Base-by-base conservation (phyloP, 2,888 invertebrate genomes). In the Idaea aversata region DNA sequence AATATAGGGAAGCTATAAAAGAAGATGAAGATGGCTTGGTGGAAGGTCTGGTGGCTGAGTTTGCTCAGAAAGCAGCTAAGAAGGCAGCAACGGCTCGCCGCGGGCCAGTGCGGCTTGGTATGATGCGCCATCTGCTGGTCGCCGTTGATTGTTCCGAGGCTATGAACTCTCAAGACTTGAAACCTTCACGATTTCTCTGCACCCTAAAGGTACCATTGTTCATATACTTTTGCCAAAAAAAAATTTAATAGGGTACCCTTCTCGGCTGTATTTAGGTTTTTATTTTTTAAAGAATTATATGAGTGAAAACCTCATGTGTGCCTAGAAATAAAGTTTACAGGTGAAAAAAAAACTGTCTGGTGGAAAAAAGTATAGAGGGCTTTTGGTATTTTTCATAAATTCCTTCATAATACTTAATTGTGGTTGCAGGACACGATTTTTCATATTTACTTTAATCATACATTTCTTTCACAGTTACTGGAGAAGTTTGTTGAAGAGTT, bases 51-150 rank as follows among this genome's bases (percentile, higher is more conserved):
- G 97, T 99, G 64, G 97, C 97, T 0, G 98, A 98, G 78, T 96
- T 98, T 74, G 97, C 99, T 64, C 97, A 97, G 82, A 96, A 97
- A 82, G 98, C 98, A 0, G 98, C 98, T 0, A 94, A 98, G 47
- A 96, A 96, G 82, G 94, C 97, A 0, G 95, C 95, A 69, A 93
- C 95, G 57, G 94, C 96, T 60, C 95, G 96, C 71, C 94, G 94
- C 69, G 95, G 95, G 7, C 97, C 97, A 71, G 96, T 98, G 60
- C 95, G 98, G 66, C 94, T 99, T 47, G 99, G 99, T 57, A 99
- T 99, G 98, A 99, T 99, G 99, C 94, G 99, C 62, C 99, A 99
- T 88, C 87, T 99, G 65, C 97, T 96, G 81, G 88, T 99, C 3
- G 95, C 99, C 34, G 88, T 99, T 4, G 99, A 99, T 87, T 96